Percentiles rank a stretch among this genome's conserved stretches.
Evolutionary conservation across 2,888 invertebrate species (phyloP).

Genomic region (Eristalis arbustorum): DNA sequence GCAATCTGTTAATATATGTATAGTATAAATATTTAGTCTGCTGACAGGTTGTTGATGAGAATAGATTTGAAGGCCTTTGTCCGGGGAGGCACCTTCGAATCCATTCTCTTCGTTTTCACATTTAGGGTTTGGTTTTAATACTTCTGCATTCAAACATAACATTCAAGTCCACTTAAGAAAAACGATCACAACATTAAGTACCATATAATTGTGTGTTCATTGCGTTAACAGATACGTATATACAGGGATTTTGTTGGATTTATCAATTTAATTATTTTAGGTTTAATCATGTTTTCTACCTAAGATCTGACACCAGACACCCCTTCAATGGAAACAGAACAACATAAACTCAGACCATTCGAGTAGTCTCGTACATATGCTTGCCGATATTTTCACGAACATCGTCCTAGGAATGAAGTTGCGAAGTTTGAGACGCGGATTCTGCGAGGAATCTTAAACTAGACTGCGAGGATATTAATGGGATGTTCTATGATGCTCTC

Average conservation of each 20-base stretch:
- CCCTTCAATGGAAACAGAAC: no score
- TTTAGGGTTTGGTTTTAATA: not conserved
- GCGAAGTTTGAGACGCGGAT: no score
- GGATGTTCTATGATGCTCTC: no score
- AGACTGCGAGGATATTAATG: no score
- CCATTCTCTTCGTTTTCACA: not conserved
- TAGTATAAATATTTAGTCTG: slow-evolving; percentile 2
- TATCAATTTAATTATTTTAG: not conserved
- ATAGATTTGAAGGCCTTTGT: not conserved
- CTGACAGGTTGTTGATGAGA: not conserved
- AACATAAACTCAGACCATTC: no score
- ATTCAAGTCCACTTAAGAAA: slow-evolving; percentile 21
- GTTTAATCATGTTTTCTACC: not conserved
- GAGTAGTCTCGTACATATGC: no score
- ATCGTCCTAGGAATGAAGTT: no score
- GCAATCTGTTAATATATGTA: slow-evolving; percentile 22
- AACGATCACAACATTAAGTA: not conserved
- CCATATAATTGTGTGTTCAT: not conserved
- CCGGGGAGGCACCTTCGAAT: not conserved
- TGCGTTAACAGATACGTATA: not conserved
- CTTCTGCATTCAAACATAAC: slow-evolving; percentile 3
- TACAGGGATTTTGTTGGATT: not conserved
- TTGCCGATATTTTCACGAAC: no score
- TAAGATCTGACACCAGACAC: no score
- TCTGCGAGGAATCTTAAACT: no score